A percentile compares a stretch with the other conserved stretches of the same genome.
Conservation (phyloP, 2,113 vertebrate genomes). For the Channa argus region DNA sequence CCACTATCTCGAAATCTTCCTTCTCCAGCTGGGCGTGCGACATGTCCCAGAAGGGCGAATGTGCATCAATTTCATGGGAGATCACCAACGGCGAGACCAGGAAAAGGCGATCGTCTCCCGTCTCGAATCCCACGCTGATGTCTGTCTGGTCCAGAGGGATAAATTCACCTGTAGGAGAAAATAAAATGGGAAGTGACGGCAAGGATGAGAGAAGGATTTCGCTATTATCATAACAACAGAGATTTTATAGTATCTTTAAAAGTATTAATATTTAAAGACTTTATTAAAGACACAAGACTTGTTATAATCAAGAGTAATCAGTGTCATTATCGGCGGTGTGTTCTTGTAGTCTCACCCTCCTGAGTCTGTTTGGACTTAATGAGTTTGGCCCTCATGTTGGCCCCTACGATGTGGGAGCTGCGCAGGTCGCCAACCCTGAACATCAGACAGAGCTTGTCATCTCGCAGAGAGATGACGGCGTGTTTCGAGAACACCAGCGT, state of each 20-base stretch:
- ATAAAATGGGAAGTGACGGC: not conserved
- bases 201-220: not conserved
- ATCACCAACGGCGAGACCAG: conserved; percentile 86
- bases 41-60: conserved; percentile 86
- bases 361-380: conserved; percentile 88
- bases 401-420: conserved; percentile 86
- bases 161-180: conserved; percentile 80
- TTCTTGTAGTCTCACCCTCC: conserved; percentile 73
- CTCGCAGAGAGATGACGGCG: conserved; percentile 84
- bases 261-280: too few relatives aligned
- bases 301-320: too few relatives aligned
- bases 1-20: conserved; percentile 87
- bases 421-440: conserved; percentile 86
- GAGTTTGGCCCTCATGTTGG: conserved; percentile 88
- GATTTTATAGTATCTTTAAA: too few relatives aligned
- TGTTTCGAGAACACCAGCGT: conserved; percentile 86
- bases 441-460: conserved; percentile 86
- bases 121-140: conserved; percentile 87
- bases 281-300: too few relatives aligned
- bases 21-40: conserved; percentile 85
- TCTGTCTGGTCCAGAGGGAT: conserved; percentile 87
- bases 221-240: too few relatives aligned
- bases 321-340: not conserved
- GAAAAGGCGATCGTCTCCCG: conserved; percentile 85
- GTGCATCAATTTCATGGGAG: conserved; percentile 83